Percentiles rank a stretch among this genome's conserved stretches.
phyloP scores from a whole-genome alignment of 2,113 vertebrate genomes.

The Pagrus major region DNA sequence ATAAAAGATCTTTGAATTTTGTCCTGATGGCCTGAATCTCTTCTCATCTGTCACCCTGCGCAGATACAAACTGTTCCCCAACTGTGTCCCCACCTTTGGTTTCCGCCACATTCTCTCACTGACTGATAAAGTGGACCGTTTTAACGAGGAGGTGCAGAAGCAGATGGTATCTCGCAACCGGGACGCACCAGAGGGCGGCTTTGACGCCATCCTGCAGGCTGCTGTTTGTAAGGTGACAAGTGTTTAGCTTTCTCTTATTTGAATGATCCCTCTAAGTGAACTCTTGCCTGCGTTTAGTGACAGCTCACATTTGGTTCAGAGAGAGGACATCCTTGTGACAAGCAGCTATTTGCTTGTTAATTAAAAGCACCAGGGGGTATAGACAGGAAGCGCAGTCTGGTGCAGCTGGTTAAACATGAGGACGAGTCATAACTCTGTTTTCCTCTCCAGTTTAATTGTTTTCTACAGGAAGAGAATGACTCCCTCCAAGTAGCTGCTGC shows the following conservation, averaged over 20 bases:
- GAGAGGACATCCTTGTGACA: constrained; percentile 10
- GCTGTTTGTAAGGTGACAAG: constrained; percentile 93
- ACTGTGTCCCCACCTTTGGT: constrained; percentile 94
- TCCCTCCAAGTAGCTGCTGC: constrained; percentile 35
- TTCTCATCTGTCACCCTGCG: not conserved
- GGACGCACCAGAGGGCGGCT: constrained; percentile 95
- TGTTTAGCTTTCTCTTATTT: not conserved
- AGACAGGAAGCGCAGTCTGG: constrained; percentile 62
- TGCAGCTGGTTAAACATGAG: constrained; percentile 73
- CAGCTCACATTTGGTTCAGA: not conserved
- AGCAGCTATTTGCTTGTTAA: constrained; percentile 50
- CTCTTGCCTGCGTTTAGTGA: not conserved
- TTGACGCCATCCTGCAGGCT: constrained; percentile 96
- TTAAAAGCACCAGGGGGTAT: constrained; percentile 49
- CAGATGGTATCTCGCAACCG: constrained; percentile 97
- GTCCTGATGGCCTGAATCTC: not conserved
- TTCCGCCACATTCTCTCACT: constrained; percentile 96
- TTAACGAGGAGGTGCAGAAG: constrained; percentile 95
- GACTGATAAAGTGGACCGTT: constrained; percentile 94
- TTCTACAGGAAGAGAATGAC: constrained; percentile 56
- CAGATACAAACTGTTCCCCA: constrained; percentile 95
- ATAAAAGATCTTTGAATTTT: not conserved
- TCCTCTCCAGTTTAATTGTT: constrained; percentile 47
- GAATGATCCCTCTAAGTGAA: not conserved
- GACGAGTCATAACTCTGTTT: constrained; percentile 35